Evolutionary conservation across 2,888 invertebrate genomes (phyloP).

Genomic region (Drosophila yooni): DNA sequence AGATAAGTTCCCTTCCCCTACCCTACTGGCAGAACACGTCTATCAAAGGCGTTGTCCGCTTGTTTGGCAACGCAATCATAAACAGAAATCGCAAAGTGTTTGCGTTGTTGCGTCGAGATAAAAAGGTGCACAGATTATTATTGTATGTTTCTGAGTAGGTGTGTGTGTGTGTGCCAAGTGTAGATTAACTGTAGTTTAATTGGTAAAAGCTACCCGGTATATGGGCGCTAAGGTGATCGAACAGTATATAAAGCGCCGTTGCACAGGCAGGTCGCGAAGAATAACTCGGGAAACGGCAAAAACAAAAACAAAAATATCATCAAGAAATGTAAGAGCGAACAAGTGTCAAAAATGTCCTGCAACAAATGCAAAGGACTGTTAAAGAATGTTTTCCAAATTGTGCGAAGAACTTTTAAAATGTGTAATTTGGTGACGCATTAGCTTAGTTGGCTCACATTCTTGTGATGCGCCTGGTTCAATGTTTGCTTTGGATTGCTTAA

Average conservation of each 20-base stretch:
- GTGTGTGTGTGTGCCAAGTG: constrained; percentile 42
- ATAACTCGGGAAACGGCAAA: constrained; percentile 9
- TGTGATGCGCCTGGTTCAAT: constrained; percentile 3
- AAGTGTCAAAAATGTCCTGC: not conserved
- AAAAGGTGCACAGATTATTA: constrained; percentile 63
- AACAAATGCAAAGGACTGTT: not conserved
- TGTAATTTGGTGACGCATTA: constrained; percentile 6
- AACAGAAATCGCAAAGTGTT: constrained; percentile 69
- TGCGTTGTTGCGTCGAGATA: constrained; percentile 64
- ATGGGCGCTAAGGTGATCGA: constrained; percentile 53
- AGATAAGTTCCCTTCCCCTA: constrained; percentile 34
- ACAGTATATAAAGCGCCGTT: constrained; percentile 65
- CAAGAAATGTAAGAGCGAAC: constrained; percentile 33
- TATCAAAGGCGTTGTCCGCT: constrained; percentile 57
- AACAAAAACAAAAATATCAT: not conserved
- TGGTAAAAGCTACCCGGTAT: constrained; percentile 65
- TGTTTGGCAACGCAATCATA: constrained; percentile 65
- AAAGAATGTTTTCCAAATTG: not conserved
- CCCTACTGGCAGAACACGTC: constrained; percentile 29
- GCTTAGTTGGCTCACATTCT: not conserved
- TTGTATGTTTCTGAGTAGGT: constrained; percentile 6
- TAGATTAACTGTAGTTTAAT: constrained; percentile 73
- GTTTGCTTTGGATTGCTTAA: constrained; percentile 17
- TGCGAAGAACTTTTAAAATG: constrained; percentile 3
- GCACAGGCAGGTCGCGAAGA: constrained; percentile 67